phyloP scores from a whole-genome alignment of 2,888 invertebrate species.

The Hypselothyrea guttata region DNA sequence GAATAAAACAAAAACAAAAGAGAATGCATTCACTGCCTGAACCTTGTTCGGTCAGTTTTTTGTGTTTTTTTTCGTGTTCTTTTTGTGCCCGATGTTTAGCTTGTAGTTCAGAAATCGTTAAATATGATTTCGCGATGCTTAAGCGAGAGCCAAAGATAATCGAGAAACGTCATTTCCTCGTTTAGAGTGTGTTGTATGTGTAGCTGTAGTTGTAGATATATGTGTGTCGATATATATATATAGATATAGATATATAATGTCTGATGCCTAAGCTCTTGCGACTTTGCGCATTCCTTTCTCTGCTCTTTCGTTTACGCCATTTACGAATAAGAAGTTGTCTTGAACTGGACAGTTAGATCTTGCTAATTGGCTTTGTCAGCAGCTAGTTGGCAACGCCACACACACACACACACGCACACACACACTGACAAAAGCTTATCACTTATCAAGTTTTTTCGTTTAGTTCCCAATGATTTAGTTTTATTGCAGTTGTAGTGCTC shows the following conservation, averaged over 20 bases:
- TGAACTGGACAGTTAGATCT: constrained; percentile 68
- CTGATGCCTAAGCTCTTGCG: constrained; percentile 40
- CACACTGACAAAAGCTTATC: constrained; percentile 32
- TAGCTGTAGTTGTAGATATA: background rate
- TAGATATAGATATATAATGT: too few relatives aligned
- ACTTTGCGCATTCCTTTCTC: constrained; percentile 27
- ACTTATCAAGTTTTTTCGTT: constrained; percentile 34
- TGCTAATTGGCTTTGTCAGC: constrained; percentile 63
- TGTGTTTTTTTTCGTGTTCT: constrained; percentile 11
- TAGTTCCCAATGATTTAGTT: constrained; percentile 28
- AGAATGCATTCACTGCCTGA: constrained; percentile 36
- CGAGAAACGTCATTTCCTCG: constrained; percentile 71
- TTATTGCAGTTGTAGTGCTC: constrained; percentile 43
- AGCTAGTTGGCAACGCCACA: constrained; percentile 44
- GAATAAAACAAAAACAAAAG: constrained; percentile 36
- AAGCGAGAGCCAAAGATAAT: constrained; percentile 65
- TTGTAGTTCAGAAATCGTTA: constrained; percentile 54
- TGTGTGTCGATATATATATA: too few relatives aligned
- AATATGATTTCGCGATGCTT: constrained; percentile 54
- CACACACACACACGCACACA: constrained; percentile 13
- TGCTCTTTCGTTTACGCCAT: constrained; percentile 52
- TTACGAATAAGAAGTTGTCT: constrained; percentile 63
- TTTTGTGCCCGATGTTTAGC: constrained; percentile 7
- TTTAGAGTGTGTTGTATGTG: constrained; percentile 27
- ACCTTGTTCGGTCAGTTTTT: constrained; percentile 66